Evolutionary conservation across 2,113 vertebrate species (phyloP), one percentile per base, ranked within the genome.

Genomic region (Indri indri): DNA sequence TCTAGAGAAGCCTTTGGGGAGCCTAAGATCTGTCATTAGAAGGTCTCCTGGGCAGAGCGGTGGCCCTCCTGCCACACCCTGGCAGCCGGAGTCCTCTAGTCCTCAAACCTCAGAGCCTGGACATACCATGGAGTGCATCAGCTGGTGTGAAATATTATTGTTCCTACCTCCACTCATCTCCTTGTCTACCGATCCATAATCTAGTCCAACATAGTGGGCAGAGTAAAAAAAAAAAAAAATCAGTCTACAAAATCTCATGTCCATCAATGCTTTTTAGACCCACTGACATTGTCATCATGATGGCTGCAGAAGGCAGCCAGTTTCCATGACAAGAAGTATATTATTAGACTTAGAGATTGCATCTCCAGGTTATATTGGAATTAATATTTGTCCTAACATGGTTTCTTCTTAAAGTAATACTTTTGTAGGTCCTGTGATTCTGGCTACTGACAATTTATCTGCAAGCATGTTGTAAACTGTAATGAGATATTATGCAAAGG

Each of bases 351-450:
- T 77, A 42, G 45, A 54, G 16, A 71, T n/a, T 45, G 25, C 30
- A 52, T 91, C 84, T 79, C 74, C 83, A 85, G 42, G 34, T 89
- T 68, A 65, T 66, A 45, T 34, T 37, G 52, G 45, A 40, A 70
- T 47, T 86, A 63, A 30, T 66, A n/a, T 30, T 85, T 90, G 77
- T 52, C 70, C 76, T 89, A 88, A 32, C 12, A 20, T 47, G 37
- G 40, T 40, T 74, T 34, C 40, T 20, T 85, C 27, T 71, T 83
- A 57, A 95, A 81, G 68, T 40, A 22, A 11, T 61, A 74, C 37
- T 88, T 95, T 89, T 79, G n/a, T 54, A 70, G 47, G 37, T 93
- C 59, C 71, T 93, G 40, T 65, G 65, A 71, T 88, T 73, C 80
- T 88, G 45, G 52, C 37, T 73, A 32, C 42, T 25, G 25, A 47